phyloP scores from a whole-genome alignment of 2,888 invertebrate genomes.

The Chrysodeixis includens region DNA sequence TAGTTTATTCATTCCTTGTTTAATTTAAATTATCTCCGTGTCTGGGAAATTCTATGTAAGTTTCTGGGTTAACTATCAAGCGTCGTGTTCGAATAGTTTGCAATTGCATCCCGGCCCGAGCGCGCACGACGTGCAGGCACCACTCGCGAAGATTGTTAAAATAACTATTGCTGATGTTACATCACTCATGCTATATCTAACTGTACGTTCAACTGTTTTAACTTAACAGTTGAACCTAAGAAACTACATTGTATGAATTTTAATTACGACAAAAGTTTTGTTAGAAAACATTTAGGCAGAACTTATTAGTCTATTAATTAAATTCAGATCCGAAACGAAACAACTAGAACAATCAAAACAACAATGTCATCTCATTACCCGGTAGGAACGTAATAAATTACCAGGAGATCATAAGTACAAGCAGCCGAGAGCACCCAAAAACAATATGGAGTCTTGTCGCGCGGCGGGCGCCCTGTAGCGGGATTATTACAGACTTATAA shows the following conservation, averaged over 20 bases:
- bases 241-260: not conserved
- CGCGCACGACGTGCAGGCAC: slow-evolving; percentile 48
- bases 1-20: slow-evolving; percentile 44
- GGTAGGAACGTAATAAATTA: slow-evolving; percentile 56
- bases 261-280: not conserved
- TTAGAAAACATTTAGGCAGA: not conserved
- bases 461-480: slow-evolving; percentile 62
- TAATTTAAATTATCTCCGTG: slow-evolving; percentile 52
- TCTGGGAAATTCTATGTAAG: slow-evolving; percentile 38
- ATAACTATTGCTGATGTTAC: slow-evolving; percentile 36
- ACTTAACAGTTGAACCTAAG: slow-evolving; percentile 17
- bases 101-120: slow-evolving; percentile 43
- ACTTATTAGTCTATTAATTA: not conserved
- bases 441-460: slow-evolving; percentile 69
- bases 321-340: slow-evolving; percentile 38
- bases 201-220: slow-evolving; percentile 7
- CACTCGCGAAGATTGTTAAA: slow-evolving; percentile 45
- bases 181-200: slow-evolving; percentile 24
- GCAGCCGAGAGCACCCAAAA: slow-evolving; percentile 62
- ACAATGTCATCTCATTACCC: slow-evolving; percentile 52
- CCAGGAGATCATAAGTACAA: slow-evolving; percentile 62
- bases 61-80: slow-evolving; percentile 53
- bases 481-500: slow-evolving; percentile 73
- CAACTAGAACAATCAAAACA: slow-evolving; percentile 51
- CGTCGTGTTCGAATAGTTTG: slow-evolving; percentile 51